Conservation (phyloP, 2,888 invertebrate species). For the Nipponacmea schrenckii region DNA sequence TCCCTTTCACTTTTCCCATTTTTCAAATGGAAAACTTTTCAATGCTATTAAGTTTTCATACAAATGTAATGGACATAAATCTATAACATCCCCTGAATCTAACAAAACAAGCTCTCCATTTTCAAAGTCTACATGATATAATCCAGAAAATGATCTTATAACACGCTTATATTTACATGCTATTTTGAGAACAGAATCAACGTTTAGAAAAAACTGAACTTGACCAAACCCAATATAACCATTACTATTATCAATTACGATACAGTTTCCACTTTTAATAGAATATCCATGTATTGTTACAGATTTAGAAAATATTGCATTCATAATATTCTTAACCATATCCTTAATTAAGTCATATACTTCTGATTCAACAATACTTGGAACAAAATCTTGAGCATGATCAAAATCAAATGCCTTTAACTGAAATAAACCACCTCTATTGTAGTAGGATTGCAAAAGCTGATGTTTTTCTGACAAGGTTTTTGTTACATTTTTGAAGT, state of each 20-base stretch:
- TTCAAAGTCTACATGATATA: neutral
- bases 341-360: neutral
- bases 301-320: neutral
- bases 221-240: neutral
- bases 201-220: neutral
- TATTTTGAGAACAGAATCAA: neutral
- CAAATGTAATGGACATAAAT: neutral
- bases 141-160: neutral
- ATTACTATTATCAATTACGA: neutral
- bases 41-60: neutral
- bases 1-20: neutral
- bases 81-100: neutral
- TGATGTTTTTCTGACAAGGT: neutral
- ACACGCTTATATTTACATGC: neutral
- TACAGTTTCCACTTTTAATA: neutral
- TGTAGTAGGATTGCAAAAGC: neutral
- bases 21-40: neutral
- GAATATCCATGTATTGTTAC: neutral
- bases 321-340: neutral
- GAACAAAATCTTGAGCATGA: neutral
- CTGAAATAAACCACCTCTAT: neutral
- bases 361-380: neutral
- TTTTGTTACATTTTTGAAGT: neutral
- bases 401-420: neutral
- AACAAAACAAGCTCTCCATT: neutral